Evolutionary conservation across 1,140 invertebrate species (phyloP).

Genomic region (Dufourea novaeangliae): DNA sequence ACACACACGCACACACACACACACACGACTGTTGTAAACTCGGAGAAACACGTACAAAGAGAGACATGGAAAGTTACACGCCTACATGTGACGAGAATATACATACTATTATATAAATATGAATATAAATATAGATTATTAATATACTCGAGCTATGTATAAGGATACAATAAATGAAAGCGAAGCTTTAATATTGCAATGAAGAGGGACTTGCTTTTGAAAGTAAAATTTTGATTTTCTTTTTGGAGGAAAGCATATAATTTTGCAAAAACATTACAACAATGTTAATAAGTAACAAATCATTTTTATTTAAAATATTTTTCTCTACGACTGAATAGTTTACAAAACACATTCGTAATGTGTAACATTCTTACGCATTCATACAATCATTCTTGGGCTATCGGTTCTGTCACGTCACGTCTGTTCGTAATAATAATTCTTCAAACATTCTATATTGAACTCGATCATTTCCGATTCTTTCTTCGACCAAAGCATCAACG

Average conservation of each 20-base stretch:
- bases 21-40: constrained; percentile 17
- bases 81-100: constrained; percentile 52
- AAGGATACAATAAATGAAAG: constrained; percentile 75
- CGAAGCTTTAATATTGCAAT: constrained; percentile 56
- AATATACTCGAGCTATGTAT: constrained; percentile 74
- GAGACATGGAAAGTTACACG: constrained; percentile 36
- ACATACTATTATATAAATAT: constrained; percentile 56
- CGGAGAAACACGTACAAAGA: constrained; percentile 30
- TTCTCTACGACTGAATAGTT: too few species aligned
- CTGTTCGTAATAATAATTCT: not conserved
- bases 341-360: too few species aligned
- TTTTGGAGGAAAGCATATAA: too few species aligned
- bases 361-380: too few species aligned
- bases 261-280: too few species aligned
- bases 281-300: too few species aligned
- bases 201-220: constrained; percentile 8
- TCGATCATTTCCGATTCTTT: not conserved
- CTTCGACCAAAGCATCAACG: not conserved
- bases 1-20: constrained; percentile 9
- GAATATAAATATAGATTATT: constrained; percentile 66
- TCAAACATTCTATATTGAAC: not conserved
- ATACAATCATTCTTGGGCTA: too few species aligned
- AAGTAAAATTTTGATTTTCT: too few species aligned
- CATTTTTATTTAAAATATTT: too few species aligned
- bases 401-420: too few species aligned